Conservation (phyloP, 2,113 vertebrate species). For the Siniperca knerii region DNA sequence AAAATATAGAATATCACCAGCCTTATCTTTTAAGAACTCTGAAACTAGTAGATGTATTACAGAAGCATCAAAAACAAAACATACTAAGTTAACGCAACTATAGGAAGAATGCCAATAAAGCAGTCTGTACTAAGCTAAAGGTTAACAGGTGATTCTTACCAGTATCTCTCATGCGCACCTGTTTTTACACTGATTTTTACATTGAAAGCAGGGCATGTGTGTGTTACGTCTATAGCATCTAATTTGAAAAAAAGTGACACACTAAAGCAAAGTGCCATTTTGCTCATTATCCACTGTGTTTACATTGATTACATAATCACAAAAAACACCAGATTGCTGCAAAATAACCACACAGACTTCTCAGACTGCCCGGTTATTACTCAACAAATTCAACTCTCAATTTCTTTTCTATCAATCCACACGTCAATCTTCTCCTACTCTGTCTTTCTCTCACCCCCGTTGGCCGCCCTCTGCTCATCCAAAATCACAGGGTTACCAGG, state of each 20-base stretch:
- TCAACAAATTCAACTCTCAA: neutral
- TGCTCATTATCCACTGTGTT: no score
- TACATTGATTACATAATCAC: no score
- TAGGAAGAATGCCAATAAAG: no score
- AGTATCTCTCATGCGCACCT: no score
- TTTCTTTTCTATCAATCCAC: neutral
- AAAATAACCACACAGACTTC: neutral
- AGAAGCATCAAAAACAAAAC: neutral
- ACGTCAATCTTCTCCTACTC: neutral
- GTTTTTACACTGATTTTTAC: no score
- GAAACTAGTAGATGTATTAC: neutral
- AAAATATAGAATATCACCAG: no score
- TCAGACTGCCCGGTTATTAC: neutral
- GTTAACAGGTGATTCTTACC: no score
- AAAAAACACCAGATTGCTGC: neutral
- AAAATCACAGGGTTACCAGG: slow-evolving; percentile 9
- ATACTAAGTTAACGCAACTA: no score
- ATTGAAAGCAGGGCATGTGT: no score
- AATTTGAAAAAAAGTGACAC: neutral
- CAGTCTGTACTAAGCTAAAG: no score
- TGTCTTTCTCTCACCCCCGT: neutral
- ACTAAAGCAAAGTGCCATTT: neutral
- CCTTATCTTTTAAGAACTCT: neutral
- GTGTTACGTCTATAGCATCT: neutral
- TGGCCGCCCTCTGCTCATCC: neutral